These are phyloP conservation scores for Leptinotarsa juncta DNA, from an alignment of 2,888 invertebrate genomes.

Conservation along the genomic window DNA sequence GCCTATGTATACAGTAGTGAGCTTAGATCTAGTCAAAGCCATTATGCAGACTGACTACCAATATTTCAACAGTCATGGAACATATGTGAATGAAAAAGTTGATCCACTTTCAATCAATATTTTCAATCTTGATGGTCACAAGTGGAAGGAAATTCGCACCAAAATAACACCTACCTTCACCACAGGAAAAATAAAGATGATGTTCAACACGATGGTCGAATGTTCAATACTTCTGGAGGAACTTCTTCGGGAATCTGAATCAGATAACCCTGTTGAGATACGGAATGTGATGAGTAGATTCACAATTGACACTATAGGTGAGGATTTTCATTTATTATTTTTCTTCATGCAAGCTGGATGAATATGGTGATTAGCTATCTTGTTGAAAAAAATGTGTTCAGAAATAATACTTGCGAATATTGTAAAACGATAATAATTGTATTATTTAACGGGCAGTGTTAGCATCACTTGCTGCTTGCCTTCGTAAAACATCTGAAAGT, in stretches of 20 bases:
- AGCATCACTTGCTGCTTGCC: too few relatives aligned
- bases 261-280: slow-evolving; percentile 23
- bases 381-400: too few relatives aligned
- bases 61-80: slow-evolving; percentile 56
- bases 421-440: too few relatives aligned
- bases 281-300: slow-evolving; percentile 25
- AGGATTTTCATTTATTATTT: background rate
- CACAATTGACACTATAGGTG: slow-evolving; percentile 31
- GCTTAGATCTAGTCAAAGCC: slow-evolving; percentile 55
- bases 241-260: slow-evolving; percentile 7
- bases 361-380: too few relatives aligned
- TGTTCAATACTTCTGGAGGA: slow-evolving; percentile 13
- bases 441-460: too few relatives aligned
- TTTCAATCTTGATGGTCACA: slow-evolving; percentile 68
- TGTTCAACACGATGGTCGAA: slow-evolving; percentile 55
- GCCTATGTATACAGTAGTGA: slow-evolving; percentile 37
- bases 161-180: slow-evolving; percentile 51
- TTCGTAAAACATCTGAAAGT: too few relatives aligned
- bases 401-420: too few relatives aligned
- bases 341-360: background rate
- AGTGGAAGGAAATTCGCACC: slow-evolving; percentile 70
- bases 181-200: slow-evolving; percentile 63
- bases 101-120: slow-evolving; percentile 70
- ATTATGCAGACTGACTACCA: slow-evolving; percentile 58
- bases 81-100: slow-evolving; percentile 49